Conservation (phyloP, 2,797 vertebrate species). For the Sandelia bainsii region DNA sequence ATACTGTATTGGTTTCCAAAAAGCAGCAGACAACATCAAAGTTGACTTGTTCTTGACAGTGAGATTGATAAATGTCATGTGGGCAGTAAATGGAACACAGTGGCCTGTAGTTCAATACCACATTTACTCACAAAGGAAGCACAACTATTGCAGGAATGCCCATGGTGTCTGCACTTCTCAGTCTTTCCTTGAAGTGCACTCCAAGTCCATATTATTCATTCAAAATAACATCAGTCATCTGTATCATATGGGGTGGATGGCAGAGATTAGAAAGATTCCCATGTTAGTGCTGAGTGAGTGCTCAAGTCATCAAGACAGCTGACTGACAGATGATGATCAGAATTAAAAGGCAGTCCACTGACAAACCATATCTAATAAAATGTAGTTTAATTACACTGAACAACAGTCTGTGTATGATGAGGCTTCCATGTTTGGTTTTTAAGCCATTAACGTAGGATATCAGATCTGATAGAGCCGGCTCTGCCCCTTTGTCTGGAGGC, state of each 20-base stretch:
- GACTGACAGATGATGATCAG: background rate
- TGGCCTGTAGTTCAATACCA: constrained; percentile 14
- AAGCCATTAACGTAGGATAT: too few relatives aligned
- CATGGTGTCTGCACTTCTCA: background rate
- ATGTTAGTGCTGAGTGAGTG: background rate
- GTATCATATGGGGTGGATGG: background rate
- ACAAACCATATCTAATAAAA: too few relatives aligned
- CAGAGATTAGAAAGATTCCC: background rate
- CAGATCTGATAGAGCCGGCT: too few relatives aligned
- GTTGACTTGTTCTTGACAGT: constrained; percentile 59
- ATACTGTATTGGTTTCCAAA: constrained; percentile 32
- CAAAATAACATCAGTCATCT: constrained; percentile 1
- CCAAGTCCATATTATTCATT: background rate
- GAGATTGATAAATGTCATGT: constrained; percentile 57
- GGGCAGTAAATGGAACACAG: constrained; percentile 46
- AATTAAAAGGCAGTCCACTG: background rate
- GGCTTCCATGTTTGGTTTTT: background rate
- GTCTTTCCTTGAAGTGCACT: background rate
- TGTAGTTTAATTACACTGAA: too few relatives aligned
- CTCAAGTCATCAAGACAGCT: background rate
- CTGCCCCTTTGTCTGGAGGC: too few relatives aligned
- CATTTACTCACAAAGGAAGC: constrained; percentile 34
- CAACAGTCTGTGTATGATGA: background rate
- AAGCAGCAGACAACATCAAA: constrained; percentile 57
- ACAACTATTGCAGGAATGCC: background rate